phyloP scores from a whole-genome alignment of 2,113 vertebrate species.

The Sander vitreus region DNA sequence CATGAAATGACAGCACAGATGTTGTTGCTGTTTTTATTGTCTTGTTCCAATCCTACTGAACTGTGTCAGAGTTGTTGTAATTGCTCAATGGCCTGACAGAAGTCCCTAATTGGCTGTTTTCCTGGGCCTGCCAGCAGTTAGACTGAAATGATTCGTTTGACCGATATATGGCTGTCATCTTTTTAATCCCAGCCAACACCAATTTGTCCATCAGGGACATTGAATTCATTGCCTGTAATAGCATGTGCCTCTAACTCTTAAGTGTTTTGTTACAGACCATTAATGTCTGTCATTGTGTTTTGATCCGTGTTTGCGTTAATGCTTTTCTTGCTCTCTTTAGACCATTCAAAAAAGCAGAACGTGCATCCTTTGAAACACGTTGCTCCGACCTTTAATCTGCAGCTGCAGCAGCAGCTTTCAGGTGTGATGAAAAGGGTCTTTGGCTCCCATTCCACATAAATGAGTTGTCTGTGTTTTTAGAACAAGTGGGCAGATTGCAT shows the following conservation, averaged over 20 bases:
- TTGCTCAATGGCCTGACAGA: constrained; percentile 49
- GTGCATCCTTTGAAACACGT: not conserved
- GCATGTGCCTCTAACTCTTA: not conserved
- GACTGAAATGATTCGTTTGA: constrained; percentile 25
- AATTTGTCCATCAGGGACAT: constrained; percentile 7
- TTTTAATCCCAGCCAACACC: constrained; percentile 15
- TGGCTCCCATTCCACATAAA: constrained; percentile 14
- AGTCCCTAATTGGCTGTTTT: constrained; percentile 45
- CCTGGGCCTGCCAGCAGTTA: constrained; percentile 31
- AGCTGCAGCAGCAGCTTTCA: constrained; percentile 31
- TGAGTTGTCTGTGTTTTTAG: constrained; percentile 33
- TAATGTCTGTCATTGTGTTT: not conserved
- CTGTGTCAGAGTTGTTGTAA: constrained; percentile 57
- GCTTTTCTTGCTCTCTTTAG: constrained; percentile 1
- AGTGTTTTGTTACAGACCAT: not conserved
- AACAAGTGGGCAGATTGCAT: constrained; percentile 44
- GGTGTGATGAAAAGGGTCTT: constrained; percentile 40
- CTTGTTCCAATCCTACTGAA: constrained; percentile 8
- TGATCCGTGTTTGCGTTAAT: not conserved
- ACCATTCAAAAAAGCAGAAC: constrained; percentile 11
- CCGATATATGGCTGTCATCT: constrained; percentile 38
- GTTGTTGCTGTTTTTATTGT: constrained; percentile 16
- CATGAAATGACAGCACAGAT: not conserved
- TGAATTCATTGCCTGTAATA: not conserved
- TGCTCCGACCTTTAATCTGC: constrained; percentile 10